Evolutionary conservation across 2,113 vertebrate genomes (phyloP).

Genomic region (Planiliza haematocheilus): DNA sequence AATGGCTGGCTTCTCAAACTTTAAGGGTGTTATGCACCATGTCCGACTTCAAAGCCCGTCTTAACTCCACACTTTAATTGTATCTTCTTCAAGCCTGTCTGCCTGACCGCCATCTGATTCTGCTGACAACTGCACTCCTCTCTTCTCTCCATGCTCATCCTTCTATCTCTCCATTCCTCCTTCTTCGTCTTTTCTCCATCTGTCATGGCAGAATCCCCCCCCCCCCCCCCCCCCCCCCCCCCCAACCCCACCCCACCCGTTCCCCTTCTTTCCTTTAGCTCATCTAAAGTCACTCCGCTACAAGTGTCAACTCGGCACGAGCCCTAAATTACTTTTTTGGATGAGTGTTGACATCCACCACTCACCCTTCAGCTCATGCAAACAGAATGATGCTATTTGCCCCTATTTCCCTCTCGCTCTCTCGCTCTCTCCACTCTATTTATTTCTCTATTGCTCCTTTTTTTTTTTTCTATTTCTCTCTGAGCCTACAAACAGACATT

Average conservation of each 20-base stretch:
- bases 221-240: not conserved
- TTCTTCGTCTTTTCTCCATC: constrained; percentile 54
- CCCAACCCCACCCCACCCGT: not conserved
- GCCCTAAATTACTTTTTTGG: constrained; percentile 67
- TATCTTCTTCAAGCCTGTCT: constrained; percentile 86
- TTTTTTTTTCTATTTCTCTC: constrained; percentile 57
- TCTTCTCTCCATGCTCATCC: constrained; percentile 72
- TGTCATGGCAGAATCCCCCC: constrained; percentile 35
- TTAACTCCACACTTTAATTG: constrained; percentile 90
- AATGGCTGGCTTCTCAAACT: constrained; percentile 77
- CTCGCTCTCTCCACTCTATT: constrained; percentile 37
- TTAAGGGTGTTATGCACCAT: constrained; percentile 82
- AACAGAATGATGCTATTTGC: constrained; percentile 60
- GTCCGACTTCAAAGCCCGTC: constrained; percentile 90
- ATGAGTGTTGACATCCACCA: constrained; percentile 67
- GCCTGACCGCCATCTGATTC: constrained; percentile 85
- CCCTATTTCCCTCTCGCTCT: constrained; percentile 14
- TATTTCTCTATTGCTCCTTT: constrained; percentile 62
- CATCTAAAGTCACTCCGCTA: constrained; percentile 66
- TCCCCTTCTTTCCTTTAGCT: constrained; percentile 34
- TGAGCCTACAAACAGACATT: constrained; percentile 82
- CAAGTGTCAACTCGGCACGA: constrained; percentile 76
- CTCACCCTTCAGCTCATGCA: constrained; percentile 56
- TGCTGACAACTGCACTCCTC: constrained; percentile 86
- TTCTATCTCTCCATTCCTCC: constrained; percentile 69